A percentile compares a stretch with the other conserved stretches of the same genome.
phyloP scores from a whole-genome alignment of 2,888 invertebrate genomes.

The Ichneumon xanthorius region DNA sequence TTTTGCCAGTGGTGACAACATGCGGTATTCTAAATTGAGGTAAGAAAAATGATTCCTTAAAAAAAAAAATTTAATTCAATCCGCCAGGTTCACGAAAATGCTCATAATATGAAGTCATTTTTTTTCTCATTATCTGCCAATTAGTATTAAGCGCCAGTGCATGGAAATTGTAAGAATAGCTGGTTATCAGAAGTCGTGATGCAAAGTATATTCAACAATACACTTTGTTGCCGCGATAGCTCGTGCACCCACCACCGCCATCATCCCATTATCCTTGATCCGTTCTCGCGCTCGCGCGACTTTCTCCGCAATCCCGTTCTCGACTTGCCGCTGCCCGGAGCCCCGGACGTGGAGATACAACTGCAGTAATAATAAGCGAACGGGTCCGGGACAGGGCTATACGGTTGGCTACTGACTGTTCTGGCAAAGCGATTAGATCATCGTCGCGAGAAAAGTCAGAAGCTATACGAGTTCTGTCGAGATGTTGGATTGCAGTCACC shows the following conservation, averaged over 20 bases:
- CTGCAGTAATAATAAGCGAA: conserved; percentile 24
- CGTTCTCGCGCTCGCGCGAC: conserved; percentile 64
- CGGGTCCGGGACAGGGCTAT: background rate
- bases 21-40: conserved; percentile 3
- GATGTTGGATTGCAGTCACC: conserved; percentile 19
- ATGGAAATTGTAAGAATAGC: conserved; percentile 5
- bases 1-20: background rate
- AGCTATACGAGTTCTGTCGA: background rate
- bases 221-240: conserved; percentile 16
- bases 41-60: background rate
- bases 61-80: background rate
- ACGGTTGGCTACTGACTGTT: background rate
- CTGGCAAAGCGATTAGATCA: conserved; percentile 57
- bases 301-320: conserved; percentile 69
- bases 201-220: conserved; percentile 3
- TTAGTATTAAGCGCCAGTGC: too few relatives aligned
- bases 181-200: background rate
- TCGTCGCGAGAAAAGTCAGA: conserved; percentile 45
- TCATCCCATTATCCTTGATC: conserved; percentile 74
- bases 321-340: conserved; percentile 14
- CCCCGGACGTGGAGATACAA: conserved; percentile 33
- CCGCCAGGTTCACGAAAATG: too few relatives aligned
- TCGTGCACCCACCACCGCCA: conserved; percentile 9
- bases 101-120: too few relatives aligned
- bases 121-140: too few relatives aligned